A percentile compares a stretch with the other conserved stretches of the same genome.
Evolutionary conservation across 2,888 invertebrate genomes (phyloP).

Genomic region (Drosophila histrio): DNA sequence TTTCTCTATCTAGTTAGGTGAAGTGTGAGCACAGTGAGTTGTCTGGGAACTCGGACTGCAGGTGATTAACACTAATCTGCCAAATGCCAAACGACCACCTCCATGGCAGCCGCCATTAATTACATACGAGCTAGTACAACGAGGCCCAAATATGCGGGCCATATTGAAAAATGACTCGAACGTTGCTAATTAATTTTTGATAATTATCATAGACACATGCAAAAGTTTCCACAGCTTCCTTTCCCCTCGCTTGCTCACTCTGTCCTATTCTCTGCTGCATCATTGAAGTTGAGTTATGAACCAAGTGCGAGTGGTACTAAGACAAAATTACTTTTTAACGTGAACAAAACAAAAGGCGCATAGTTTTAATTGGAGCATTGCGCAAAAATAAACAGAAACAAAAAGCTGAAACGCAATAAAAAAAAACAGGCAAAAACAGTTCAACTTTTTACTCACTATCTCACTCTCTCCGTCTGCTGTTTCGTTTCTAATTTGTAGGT

Average conservation of each 20-base stretch:
- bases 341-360: constrained; percentile 38
- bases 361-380: constrained; percentile 67
- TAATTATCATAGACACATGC: constrained; percentile 51
- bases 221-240: constrained; percentile 21
- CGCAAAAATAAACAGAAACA: constrained; percentile 61
- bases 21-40: constrained; percentile 8
- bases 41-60: constrained; percentile 27
- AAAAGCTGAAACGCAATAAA: constrained; percentile 39
- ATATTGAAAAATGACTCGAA: constrained; percentile 52
- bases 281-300: constrained; percentile 52
- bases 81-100: constrained; percentile 44
- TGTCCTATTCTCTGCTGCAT: constrained; percentile 9
- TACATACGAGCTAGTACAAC: constrained; percentile 25
- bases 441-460: constrained; percentile 11
- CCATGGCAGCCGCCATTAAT: constrained; percentile 55
- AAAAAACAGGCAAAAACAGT: constrained; percentile 31
- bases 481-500: neutral
- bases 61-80: constrained; percentile 65
- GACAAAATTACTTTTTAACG: constrained; percentile 41
- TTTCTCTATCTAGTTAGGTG: neutral
- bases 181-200: constrained; percentile 67
- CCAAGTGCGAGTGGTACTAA: constrained; percentile 27
- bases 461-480: neutral
- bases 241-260: neutral
- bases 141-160: neutral